These are phyloP conservation scores for Antrozous pallidus DNA, from an alignment of 2,797 vertebrate genomes.

Conservation along the genomic window DNA sequence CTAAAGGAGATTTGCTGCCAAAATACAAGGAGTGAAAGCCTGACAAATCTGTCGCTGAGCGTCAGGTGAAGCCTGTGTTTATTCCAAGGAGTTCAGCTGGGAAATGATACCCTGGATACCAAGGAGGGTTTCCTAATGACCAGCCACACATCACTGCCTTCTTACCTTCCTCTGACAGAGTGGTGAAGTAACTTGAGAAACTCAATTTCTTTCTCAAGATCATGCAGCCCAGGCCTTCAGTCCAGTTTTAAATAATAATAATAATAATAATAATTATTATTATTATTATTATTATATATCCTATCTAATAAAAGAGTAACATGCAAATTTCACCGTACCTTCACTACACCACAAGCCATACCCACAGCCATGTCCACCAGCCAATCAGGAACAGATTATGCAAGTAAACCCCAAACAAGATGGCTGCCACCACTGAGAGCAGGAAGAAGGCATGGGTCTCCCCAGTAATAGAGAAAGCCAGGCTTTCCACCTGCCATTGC, in stretches of 20 bases:
- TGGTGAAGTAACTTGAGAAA: not conserved
- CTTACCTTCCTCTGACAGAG: not conserved
- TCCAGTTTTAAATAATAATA: not conserved
- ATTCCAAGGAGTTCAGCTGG: not conserved
- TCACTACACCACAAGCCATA: too few relatives aligned
- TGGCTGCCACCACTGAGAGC: too few relatives aligned
- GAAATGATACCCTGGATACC: not conserved
- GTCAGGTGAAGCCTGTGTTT: not conserved
- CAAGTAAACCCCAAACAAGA: too few relatives aligned
- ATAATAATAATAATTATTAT: too few relatives aligned
- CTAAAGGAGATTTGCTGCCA: slow-evolving; percentile 81
- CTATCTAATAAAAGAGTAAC: too few relatives aligned
- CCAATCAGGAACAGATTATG: too few relatives aligned
- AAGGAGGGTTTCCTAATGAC: not conserved
- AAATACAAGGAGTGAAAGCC: slow-evolving; percentile 68
- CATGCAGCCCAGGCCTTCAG: not conserved
- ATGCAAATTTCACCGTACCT: too few relatives aligned
- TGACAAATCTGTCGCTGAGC: slow-evolving; percentile 59
- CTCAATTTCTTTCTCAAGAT: not conserved
- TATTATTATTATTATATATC: too few relatives aligned
- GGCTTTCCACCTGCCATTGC: too few relatives aligned
- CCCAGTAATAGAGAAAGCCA: too few relatives aligned
- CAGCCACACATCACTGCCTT: not conserved
- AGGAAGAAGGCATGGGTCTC: too few relatives aligned
- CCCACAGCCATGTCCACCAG: too few relatives aligned